Base-by-base conservation (phyloP, 2,113 vertebrate genomes). In the Sylvia atricapilla region DNA sequence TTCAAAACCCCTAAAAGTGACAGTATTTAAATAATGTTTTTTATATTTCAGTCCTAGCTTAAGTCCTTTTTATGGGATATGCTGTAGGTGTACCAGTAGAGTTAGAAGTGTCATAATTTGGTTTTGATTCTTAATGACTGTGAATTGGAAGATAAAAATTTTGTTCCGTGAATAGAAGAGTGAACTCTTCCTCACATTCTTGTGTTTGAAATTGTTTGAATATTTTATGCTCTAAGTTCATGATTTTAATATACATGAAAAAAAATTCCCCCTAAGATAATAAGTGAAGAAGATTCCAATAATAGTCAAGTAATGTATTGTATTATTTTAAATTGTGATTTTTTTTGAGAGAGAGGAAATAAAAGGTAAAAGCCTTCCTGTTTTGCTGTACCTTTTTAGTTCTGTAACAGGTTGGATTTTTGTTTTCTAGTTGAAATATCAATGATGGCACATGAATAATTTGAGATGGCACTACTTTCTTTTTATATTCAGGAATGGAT, bases 401-500 rank as follows among this genome's bases (percentile, higher is more conserved):
- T 77, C 19, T 62, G 6, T 89, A 86, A 63, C 20, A 41, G 27
- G 11, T 55, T 58, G 39, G 37, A 37, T 14, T 86, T 82, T 84
- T 87, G 55, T 27, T 75, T 52, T 67, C 63, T 63, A 64, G 15
- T 49, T 74, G 77, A 56, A 86, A 16, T 94, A 53, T 46, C 8
- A 68, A 2, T 90, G 25, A 70, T 62, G 79, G 41, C 75, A 30
- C 56, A 68, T 84, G 41, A 95, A 2, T 95, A 89, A 96, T 96
- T 91, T 91, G 62, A 96, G 87, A 81, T 76, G 77, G n/a, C 30
- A 68, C 53, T 89, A 4, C 11, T 79, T 88, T 92, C 35, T 93
- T 88, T 94, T 95, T 95, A 69, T 70, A 73, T 97, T 91, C 98
- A 99, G 99, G 99, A 99, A 96, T 99, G 99, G 99, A 99, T 99